Conservation (phyloP, 2,113 vertebrate species). For the Oryzias javanicus region DNA sequence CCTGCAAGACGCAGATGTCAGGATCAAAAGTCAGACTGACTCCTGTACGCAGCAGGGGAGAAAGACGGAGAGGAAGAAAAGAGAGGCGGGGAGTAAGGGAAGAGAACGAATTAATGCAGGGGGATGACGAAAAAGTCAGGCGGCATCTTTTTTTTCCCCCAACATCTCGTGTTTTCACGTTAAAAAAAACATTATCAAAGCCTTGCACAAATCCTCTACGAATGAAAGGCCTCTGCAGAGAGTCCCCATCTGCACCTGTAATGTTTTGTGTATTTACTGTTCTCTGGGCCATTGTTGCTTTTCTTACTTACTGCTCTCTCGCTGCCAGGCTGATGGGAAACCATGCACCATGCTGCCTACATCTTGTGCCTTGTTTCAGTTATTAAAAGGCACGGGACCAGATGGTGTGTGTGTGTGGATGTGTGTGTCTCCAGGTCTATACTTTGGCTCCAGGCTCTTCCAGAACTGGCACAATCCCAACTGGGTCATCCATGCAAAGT, state of each 20-base stretch:
- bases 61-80: slow-evolving; percentile 57
- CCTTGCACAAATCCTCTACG: slow-evolving; percentile 34
- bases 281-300: slow-evolving; percentile 59
- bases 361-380: slow-evolving; percentile 76
- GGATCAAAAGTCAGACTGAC: slow-evolving; percentile 97
- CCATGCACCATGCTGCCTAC: slow-evolving; percentile 74
- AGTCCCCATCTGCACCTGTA: slow-evolving; percentile 55
- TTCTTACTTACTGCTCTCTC: slow-evolving; percentile 66
- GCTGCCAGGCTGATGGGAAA: slow-evolving; percentile 73
- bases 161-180: slow-evolving; percentile 31
- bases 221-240: slow-evolving; percentile 27
- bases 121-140: slow-evolving; percentile 15
- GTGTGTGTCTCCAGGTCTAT: slow-evolving; percentile 66
- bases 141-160: slow-evolving; percentile 29
- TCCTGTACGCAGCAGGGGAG: slow-evolving; percentile 84
- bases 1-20: slow-evolving; percentile 98
- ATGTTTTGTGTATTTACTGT: slow-evolving; percentile 58
- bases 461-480: slow-evolving; percentile 77
- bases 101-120: slow-evolving; percentile 37
- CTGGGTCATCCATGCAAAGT: slow-evolving; percentile 77
- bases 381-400: slow-evolving; percentile 77
- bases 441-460: slow-evolving; percentile 73
- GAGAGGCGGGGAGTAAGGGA: slow-evolving; percentile 45
- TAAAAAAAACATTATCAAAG: slow-evolving; percentile 24
- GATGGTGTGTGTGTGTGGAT: slow-evolving; percentile 61